Evolutionary conservation across 2,113 vertebrate genomes (phyloP).

Genomic region (Poeciliopsis retropinna): DNA sequence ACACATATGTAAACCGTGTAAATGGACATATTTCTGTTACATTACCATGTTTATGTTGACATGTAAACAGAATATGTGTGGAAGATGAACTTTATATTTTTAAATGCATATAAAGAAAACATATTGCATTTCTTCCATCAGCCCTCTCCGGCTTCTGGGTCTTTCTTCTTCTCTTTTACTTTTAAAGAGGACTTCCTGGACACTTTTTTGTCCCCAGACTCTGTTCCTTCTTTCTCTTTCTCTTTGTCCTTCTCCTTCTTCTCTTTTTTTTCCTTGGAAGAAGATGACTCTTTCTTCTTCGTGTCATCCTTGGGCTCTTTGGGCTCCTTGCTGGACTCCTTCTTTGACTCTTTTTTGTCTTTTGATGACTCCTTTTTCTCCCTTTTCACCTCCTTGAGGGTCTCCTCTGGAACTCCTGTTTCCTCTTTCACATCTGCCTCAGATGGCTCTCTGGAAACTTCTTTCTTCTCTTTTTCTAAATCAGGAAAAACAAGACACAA

Average conservation of each 20-base stretch:
- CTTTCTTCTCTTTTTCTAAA: slow-evolving; percentile 70
- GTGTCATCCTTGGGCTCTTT: slow-evolving; percentile 61
- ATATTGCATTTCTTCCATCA: slow-evolving; percentile 42
- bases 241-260: slow-evolving; percentile 70
- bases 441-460: slow-evolving; percentile 33
- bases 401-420: slow-evolving; percentile 22
- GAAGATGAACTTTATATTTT: slow-evolving; percentile 3
- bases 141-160: slow-evolving; percentile 64
- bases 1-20: slow-evolving; percentile 22
- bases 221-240: slow-evolving; percentile 68
- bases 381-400: slow-evolving; percentile 52
- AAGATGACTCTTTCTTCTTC: slow-evolving; percentile 60
- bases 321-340: slow-evolving; percentile 55
- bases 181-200: slow-evolving; percentile 72
- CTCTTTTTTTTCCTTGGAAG: slow-evolving; percentile 67
- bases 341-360: slow-evolving; percentile 66
- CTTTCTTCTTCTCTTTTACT: slow-evolving; percentile 79
- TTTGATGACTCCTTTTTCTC: slow-evolving; percentile 66
- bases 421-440: slow-evolving; percentile 41
- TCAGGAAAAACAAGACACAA: not conserved
- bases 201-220: slow-evolving; percentile 67
- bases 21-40: not conserved
- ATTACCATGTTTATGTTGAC: slow-evolving; percentile 27
- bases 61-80: not conserved
- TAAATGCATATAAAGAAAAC: slow-evolving; percentile 7